Base-by-base conservation (phyloP, 2,888 invertebrate species). In the Polietes domitor region DNA sequence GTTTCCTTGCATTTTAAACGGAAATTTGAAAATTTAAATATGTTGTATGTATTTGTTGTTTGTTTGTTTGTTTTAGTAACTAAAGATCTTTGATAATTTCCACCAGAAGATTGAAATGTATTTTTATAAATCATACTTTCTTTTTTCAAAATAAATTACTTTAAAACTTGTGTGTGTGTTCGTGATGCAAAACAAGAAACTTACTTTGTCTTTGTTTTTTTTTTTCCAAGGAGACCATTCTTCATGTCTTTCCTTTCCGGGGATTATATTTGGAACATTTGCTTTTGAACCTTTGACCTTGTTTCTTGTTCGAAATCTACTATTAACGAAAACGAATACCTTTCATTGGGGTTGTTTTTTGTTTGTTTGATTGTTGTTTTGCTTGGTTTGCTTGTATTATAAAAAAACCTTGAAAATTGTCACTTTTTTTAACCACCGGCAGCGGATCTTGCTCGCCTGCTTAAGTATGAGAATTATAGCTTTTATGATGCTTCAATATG, bases 391-490 rank as follows among this genome's bases (percentile, higher is more conserved):
- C 15, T 68, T 72, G 37, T 47, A 50, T 72, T 72, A 72, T 72
- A 24, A 71, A 21, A 19, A 70, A 55, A 50, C 28, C 28, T 71
- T 71, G 55, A 63, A 75, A 43, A 43, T 58, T 47, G 70, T 21
- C 41, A 70, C 61, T 47, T 73, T 55, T 5, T 32, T 47, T n/a
- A 24, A 24, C 68, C 68, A 68, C 55, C 21, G 61, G 53, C 9
- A 53, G 9, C 26, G 26, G 63, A 53, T 71, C 71, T 17, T 50
- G 65, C 6, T 21, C 32, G 32, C 70, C 37, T 53, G 61, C 81
- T 83, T 87, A 89, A 55, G 88, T 89, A 87, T 91, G 92, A 86
- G 92, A 90, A 86, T 90, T 92, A 86, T 90, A 92, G 87, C 89
- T 90, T 83, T 92, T 92, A 86, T 92, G 47, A 85, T 90, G 91